A percentile compares a stretch with the other conserved stretches of the same genome.
Evolutionary conservation across 30 jellyfish, hydroid and myxozoan species (phyloP).

Genomic region (Sanderia malayensis): DNA sequence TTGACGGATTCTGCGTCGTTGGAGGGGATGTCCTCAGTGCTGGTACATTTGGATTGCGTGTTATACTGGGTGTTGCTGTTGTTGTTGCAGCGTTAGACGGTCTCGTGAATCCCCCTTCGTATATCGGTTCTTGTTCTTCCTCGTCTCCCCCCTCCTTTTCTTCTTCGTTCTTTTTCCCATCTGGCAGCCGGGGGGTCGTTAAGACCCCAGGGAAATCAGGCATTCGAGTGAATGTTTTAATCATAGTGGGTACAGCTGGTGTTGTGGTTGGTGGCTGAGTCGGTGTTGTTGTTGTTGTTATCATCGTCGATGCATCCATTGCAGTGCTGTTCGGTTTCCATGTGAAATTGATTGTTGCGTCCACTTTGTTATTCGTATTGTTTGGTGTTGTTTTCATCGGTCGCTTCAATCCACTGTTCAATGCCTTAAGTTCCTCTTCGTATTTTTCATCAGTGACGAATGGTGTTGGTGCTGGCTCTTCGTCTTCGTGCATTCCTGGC

Average conservation of each 20-base stretch:
- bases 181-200: constrained; percentile 59
- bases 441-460: background rate
- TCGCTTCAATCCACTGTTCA: background rate
- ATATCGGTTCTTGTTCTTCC: constrained; percentile 34
- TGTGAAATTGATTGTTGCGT: constrained; percentile 23
- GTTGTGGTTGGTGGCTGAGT: background rate
- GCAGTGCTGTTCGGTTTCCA: constrained; percentile 44
- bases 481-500: constrained; percentile 27
- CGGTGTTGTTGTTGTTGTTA: constrained; percentile 24
- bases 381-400: background rate
- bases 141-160: constrained; percentile 3
- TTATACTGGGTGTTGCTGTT: constrained; percentile 27
- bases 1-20: background rate
- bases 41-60: constrained; percentile 32
- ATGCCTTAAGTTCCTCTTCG: background rate
- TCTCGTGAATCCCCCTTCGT: constrained; percentile 30
- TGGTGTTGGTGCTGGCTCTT: background rate
- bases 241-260: constrained; percentile 50
- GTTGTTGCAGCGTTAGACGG: constrained; percentile 49
- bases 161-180: background rate
- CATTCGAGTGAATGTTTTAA: constrained; percentile 49
- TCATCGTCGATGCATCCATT: constrained; percentile 5
- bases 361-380: constrained; percentile 8
- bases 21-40: constrained; percentile 23
- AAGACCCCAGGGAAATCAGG: constrained; percentile 61